These are phyloP conservation scores for Fragum sueziense DNA, from an alignment of 2,888 invertebrate genomes.

Conservation along the genomic window DNA sequence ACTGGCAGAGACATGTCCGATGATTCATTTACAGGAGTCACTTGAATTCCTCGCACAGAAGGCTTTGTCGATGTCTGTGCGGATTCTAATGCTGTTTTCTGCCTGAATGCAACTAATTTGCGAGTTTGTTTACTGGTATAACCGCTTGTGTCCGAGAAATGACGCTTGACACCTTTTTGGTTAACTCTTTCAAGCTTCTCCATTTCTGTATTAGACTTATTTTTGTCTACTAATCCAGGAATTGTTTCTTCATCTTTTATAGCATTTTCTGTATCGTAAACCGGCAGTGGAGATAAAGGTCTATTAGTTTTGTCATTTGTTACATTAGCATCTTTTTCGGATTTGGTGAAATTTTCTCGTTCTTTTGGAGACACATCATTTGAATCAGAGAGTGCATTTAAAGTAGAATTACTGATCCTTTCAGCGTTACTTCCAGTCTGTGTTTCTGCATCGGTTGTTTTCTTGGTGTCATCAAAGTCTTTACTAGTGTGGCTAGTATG, in stretches of 20 bases:
- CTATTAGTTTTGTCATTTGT: too few relatives aligned
- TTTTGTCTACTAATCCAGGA: too few relatives aligned
- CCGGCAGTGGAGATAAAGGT: too few relatives aligned
- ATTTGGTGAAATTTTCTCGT: too few relatives aligned
- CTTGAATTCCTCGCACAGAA: conserved; percentile 3
- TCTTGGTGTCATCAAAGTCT: not conserved
- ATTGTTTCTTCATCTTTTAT: too few relatives aligned
- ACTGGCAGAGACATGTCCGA: conserved; percentile 4
- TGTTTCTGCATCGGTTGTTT: not conserved
- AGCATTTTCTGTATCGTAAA: too few relatives aligned
- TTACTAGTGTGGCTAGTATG: not conserved
- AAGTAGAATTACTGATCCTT: too few relatives aligned
- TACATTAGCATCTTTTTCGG: too few relatives aligned
- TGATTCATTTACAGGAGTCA: conserved; percentile 10
- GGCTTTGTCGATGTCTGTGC: not conserved
- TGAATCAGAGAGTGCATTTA: too few relatives aligned
- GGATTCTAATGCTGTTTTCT: not conserved
- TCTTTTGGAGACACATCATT: too few relatives aligned
- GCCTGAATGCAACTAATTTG: conserved; percentile 10
- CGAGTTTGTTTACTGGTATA: not conserved
- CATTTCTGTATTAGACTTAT: too few relatives aligned
- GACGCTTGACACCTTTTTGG: not conserved
- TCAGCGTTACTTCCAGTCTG: not conserved
- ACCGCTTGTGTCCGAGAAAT: not conserved
- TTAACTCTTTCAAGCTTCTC: not conserved